Percentiles rank a stretch among this genome's conserved stretches.
Evolutionary conservation across 2,888 invertebrate species (phyloP).

Genomic region (Bruchidius siliquastri): DNA sequence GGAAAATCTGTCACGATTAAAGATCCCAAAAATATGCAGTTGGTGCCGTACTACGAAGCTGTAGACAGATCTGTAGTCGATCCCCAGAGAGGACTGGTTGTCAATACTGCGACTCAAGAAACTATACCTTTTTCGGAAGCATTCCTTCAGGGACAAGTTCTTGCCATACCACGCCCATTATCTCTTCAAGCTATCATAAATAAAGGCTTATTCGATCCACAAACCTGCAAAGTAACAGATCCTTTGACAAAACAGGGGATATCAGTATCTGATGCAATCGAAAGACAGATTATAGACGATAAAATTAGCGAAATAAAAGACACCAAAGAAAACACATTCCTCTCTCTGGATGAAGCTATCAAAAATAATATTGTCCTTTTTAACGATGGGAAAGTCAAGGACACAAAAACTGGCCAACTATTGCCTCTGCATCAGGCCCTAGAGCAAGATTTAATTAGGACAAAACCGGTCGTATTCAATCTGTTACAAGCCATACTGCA

Average conservation of each 20-base stretch:
- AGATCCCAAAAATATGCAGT: slow-evolving; percentile 69
- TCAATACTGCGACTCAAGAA: slow-evolving; percentile 65
- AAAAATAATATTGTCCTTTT: slow-evolving; percentile 63
- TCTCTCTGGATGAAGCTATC: slow-evolving; percentile 72
- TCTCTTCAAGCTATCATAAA: slow-evolving; percentile 73
- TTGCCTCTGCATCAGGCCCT: slow-evolving; percentile 69
- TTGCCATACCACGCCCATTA: slow-evolving; percentile 65
- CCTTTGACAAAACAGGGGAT: slow-evolving; percentile 67
- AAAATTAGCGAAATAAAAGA: slow-evolving; percentile 78
- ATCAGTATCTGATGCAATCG: slow-evolving; percentile 70
- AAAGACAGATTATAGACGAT: slow-evolving; percentile 74
- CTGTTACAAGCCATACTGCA: slow-evolving; percentile 70
- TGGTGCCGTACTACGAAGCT: slow-evolving; percentile 75
- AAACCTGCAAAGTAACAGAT: slow-evolving; percentile 67
- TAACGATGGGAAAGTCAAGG: slow-evolving; percentile 66
- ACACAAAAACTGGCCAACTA: slow-evolving; percentile 65
- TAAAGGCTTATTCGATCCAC: slow-evolving; percentile 65
- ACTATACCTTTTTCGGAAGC: slow-evolving; percentile 67
- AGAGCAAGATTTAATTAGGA: slow-evolving; percentile 64
- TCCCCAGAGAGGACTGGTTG: slow-evolving; percentile 65
- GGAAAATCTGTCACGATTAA: slow-evolving; percentile 70
- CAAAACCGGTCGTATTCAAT: slow-evolving; percentile 64
- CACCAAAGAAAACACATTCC: slow-evolving; percentile 63
- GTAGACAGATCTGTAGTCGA: slow-evolving; percentile 74
- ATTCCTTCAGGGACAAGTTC: slow-evolving; percentile 64